Evolutionary conservation across 37 sponge, comb jelly and placozoan genomes (phyloP).

Genomic region (Theonella swinhoei): DNA sequence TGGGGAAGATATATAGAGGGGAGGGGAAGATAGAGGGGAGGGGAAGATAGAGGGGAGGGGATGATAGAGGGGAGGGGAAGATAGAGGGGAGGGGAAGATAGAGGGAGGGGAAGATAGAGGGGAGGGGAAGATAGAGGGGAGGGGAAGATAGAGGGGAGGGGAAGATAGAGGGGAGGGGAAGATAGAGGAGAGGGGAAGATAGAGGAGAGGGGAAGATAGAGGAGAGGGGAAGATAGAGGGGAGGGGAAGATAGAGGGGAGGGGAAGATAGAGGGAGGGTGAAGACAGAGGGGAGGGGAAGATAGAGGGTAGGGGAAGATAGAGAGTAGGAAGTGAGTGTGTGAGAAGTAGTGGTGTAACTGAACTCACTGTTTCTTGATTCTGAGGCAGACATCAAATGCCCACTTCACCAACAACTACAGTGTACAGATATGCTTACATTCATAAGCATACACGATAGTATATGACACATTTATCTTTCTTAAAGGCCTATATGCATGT

Average conservation of each 20-base stretch:
- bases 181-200: too few species aligned
- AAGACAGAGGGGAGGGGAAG: not conserved
- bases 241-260: too few species aligned
- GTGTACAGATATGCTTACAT: not conserved
- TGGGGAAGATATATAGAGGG: not conserved
- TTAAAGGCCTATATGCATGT: too few species aligned
- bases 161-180: too few species aligned
- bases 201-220: not conserved
- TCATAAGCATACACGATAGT: not conserved
- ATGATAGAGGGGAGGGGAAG: too few species aligned
- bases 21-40: too few species aligned
- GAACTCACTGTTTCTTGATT: conserved; percentile 50
- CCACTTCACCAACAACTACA: conserved; percentile 41
- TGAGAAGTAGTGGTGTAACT: not conserved
- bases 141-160: too few species aligned
- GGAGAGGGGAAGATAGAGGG: not conserved
- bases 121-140: too few species aligned
- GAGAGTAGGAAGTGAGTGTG: not conserved
- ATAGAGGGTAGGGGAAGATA: not conserved
- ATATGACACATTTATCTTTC: not conserved
- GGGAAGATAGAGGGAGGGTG: too few species aligned
- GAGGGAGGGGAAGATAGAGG: too few species aligned
- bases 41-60: too few species aligned
- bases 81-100: too few species aligned
- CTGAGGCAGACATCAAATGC: conserved; percentile 52